These are phyloP conservation scores for Melanerpes formicivorus DNA, from an alignment of 2,113 vertebrate species.

Conservation along the genomic window DNA sequence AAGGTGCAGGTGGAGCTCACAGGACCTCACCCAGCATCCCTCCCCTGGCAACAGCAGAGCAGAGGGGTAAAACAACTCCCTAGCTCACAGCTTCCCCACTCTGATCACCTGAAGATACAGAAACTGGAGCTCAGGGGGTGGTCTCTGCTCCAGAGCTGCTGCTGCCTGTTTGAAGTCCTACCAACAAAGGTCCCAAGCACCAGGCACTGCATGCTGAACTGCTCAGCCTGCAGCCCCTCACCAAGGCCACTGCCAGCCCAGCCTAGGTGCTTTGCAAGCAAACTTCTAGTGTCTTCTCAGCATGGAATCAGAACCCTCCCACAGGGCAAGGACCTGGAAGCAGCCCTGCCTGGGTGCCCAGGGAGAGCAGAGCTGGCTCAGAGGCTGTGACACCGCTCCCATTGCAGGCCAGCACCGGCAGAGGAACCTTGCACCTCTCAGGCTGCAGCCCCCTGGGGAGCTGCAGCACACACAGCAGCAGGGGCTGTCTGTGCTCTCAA, in stretches of 20 bases:
- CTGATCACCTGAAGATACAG: background rate
- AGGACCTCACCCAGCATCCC: conserved; percentile 37
- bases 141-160: background rate
- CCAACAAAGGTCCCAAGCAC: background rate
- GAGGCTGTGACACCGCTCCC: background rate
- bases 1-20: conserved; percentile 27
- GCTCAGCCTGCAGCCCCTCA: background rate
- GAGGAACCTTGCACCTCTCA: background rate
- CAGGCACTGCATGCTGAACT: background rate
- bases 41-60: background rate
- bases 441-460: background rate
- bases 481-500: background rate
- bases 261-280: background rate
- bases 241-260: background rate
- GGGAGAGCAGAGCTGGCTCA: background rate
- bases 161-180: background rate
- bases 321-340: background rate
- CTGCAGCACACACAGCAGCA: background rate
- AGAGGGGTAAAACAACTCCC: conserved; percentile 10
- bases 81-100: background rate
- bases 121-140: background rate
- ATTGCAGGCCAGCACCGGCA: background rate
- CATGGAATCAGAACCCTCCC: background rate
- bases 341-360: background rate
- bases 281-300: background rate